Conservation (phyloP, 2,888 invertebrate species). For the Cyrtodaria siliqua region DNA sequence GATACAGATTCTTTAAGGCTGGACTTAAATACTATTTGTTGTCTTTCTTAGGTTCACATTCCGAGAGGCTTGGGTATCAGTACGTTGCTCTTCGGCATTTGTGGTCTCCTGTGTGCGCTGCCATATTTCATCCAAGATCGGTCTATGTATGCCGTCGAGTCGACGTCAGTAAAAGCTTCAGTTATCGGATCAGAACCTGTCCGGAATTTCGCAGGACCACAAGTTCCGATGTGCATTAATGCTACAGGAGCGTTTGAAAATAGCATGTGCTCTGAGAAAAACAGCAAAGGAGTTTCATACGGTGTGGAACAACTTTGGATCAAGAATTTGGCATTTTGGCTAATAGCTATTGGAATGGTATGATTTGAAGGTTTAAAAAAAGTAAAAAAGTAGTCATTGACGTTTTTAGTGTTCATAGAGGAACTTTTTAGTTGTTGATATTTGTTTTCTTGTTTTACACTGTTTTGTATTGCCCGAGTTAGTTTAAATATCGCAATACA, state of each 20-base stretch:
- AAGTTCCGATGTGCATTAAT: slow-evolving; percentile 45
- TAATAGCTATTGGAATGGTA: slow-evolving; percentile 69
- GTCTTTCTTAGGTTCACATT: slow-evolving; percentile 61
- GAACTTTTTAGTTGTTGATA: too few relatives aligned
- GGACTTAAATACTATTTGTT: too few relatives aligned
- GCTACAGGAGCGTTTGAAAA: neutral
- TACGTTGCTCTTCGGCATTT: slow-evolving; percentile 70
- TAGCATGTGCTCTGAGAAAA: slow-evolving; percentile 8
- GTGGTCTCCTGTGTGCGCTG: slow-evolving; percentile 72
- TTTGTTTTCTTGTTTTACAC: too few relatives aligned
- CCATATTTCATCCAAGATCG: slow-evolving; percentile 68
- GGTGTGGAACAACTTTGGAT: slow-evolving; percentile 36
- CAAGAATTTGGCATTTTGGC: slow-evolving; percentile 52
- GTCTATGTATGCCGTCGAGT: slow-evolving; percentile 33
- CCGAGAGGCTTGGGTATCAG: slow-evolving; percentile 68
- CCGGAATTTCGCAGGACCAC: neutral
- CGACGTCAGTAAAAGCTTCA: too few relatives aligned
- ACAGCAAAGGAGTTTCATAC: slow-evolving; percentile 11
- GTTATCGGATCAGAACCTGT: too few relatives aligned
- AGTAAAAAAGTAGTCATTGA: too few relatives aligned
- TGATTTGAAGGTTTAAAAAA: too few relatives aligned
- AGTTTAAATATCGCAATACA: too few relatives aligned
- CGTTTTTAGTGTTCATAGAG: too few relatives aligned
- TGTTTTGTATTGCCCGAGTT: too few relatives aligned
- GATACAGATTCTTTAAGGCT: too few relatives aligned